Percentiles rank a stretch among this genome's conserved stretches.
Conservation (phyloP, 2,888 invertebrate genomes). For the Siphlonurus alternatus region DNA sequence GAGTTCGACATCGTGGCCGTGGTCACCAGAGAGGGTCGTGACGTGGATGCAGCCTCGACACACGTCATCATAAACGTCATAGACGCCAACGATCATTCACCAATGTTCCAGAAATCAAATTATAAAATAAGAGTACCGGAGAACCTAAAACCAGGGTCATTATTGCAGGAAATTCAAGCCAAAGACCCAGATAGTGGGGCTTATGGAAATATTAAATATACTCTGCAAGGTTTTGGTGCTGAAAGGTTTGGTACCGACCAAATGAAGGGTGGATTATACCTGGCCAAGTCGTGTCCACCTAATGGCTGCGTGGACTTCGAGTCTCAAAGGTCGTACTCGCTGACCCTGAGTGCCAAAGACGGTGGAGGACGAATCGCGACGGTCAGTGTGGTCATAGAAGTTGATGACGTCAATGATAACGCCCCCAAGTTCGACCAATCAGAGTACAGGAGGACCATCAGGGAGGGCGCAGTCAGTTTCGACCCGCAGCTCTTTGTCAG, state of each 20-base stretch:
- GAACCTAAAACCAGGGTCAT: constrained; percentile 39
- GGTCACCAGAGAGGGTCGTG: constrained; percentile 25
- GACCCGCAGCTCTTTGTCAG: constrained; percentile 63
- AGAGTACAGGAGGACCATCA: constrained; percentile 56
- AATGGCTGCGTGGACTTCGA: constrained; percentile 48
- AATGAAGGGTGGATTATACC: constrained; percentile 45
- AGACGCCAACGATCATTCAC: constrained; percentile 68
- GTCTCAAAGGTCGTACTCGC: constrained; percentile 56
- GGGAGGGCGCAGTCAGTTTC: constrained; percentile 58
- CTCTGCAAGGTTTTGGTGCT: constrained; percentile 60
- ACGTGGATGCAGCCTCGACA: constrained; percentile 5
- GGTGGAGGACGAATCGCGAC: constrained; percentile 58
- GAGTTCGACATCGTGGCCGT: constrained; percentile 50
- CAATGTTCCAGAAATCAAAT: constrained; percentile 42
- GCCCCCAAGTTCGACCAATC: constrained; percentile 48
- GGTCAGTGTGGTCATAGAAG: constrained; percentile 50
- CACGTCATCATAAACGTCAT: constrained; percentile 41
- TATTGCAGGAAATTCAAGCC: constrained; percentile 48
- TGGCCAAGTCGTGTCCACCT: constrained; percentile 26
- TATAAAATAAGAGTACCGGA: constrained; percentile 51
- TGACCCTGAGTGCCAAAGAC: constrained; percentile 64
- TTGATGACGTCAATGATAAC: constrained; percentile 63
- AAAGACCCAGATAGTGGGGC: constrained; percentile 54
- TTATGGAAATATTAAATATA: constrained; percentile 54
- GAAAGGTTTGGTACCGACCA: constrained; percentile 55